A percentile compares a stretch with the other conserved stretches of the same genome.
Conservation (phyloP, 2,797 vertebrate species). For the Poliocrania exsul region DNA sequence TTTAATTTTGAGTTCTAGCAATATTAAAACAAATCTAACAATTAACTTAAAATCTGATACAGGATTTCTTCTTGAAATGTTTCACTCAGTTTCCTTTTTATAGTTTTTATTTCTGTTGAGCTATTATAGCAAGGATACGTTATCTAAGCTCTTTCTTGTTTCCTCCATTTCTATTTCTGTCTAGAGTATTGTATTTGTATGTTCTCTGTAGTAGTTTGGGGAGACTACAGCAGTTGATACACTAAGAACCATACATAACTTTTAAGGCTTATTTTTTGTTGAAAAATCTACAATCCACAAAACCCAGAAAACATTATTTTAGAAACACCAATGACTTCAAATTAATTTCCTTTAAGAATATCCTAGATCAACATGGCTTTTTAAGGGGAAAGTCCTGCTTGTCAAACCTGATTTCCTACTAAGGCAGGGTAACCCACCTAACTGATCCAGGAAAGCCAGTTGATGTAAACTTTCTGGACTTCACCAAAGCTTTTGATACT, state of each 20-base stretch:
- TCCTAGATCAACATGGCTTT: background rate
- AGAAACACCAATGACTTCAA: background rate
- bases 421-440: accelerated
- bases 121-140: background rate
- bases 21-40: background rate
- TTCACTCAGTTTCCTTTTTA: background rate
- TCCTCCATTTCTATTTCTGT: background rate
- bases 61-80: background rate
- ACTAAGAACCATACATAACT: background rate
- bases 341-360: background rate
- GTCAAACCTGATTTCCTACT: background rate
- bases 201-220: background rate
- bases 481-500: background rate
- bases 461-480: background rate
- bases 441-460: background rate
- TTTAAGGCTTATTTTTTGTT: background rate
- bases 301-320: background rate
- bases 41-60: background rate
- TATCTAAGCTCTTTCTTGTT: background rate
- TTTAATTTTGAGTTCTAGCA: background rate
- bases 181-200: background rate
- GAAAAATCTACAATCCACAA: background rate
- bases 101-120: background rate
- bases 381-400: background rate
- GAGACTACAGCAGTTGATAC: background rate